Evolutionary conservation across 2,888 invertebrate species (phyloP).

Genomic region (Noctua janthe): DNA sequence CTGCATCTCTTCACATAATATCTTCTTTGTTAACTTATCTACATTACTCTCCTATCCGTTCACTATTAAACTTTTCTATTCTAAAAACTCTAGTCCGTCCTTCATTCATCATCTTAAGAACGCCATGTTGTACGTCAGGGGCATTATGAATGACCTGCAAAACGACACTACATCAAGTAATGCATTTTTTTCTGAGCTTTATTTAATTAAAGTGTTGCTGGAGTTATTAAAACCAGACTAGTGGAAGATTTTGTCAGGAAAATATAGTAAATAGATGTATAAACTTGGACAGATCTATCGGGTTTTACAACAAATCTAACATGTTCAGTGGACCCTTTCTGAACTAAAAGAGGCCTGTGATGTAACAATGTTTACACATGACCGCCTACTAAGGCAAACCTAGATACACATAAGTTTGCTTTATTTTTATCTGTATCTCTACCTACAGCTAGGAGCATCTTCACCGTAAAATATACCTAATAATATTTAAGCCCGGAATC

Average conservation of each 20-base stretch:
- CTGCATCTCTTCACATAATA: neutral
- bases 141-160: constrained; percentile 43
- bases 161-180: constrained; percentile 13
- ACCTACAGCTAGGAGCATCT: neutral
- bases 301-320: constrained; percentile 1
- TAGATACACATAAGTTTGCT: neutral
- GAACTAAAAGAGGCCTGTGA: constrained; percentile 11
- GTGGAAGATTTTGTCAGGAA: neutral
- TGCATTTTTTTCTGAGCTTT: neutral
- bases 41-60: neutral
- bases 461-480: neutral
- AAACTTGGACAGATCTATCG: neutral
- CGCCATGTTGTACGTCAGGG: constrained; percentile 1
- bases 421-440: neutral
- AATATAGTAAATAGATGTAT: neutral
- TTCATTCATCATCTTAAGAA: neutral
- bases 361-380: constrained; percentile 13
- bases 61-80: neutral
- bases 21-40: neutral
- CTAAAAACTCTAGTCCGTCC: neutral
- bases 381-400: neutral
- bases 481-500: neutral
- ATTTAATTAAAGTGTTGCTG: neutral
- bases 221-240: neutral
- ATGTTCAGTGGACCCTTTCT: constrained; percentile 13